Conservation (phyloP, 2,113 vertebrate species). For the Himantopus leucocephalus region DNA sequence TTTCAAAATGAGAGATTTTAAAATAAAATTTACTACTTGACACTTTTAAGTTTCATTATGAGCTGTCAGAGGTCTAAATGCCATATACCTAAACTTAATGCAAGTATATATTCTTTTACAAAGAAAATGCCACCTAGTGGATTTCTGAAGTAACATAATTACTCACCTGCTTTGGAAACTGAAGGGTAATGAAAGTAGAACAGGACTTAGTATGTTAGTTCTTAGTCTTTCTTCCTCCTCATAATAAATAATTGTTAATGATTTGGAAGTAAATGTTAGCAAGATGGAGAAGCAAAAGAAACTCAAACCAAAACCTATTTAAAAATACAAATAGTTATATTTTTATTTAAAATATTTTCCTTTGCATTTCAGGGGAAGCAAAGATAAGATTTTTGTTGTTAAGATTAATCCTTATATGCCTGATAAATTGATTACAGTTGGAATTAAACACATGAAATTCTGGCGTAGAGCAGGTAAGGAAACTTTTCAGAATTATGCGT, state of each 20-base stretch:
- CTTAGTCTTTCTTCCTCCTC: neutral
- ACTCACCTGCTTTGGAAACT: neutral
- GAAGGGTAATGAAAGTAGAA: neutral
- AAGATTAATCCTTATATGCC: conserved; percentile 95
- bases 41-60: neutral
- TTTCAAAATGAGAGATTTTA: neutral
- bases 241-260: neutral
- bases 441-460: conserved; percentile 97
- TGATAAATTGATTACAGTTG: conserved; percentile 96
- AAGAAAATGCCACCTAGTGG: neutral
- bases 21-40: neutral
- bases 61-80: neutral
- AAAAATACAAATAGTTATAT: neutral
- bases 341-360: neutral
- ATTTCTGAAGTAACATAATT: neutral
- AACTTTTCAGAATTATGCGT: neutral
- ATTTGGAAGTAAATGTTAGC: neutral
- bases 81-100: neutral
- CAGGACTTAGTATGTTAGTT: neutral
- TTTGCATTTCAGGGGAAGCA: conserved; percentile 89
- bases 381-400: conserved; percentile 98
- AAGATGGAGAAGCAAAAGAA: neutral
- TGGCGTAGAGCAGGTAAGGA: conserved; percentile 94
- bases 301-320: accelerated
- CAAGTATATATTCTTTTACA: neutral